phyloP scores from a whole-genome alignment of 2,797 vertebrate species.

The Discoglossus pictus region DNA sequence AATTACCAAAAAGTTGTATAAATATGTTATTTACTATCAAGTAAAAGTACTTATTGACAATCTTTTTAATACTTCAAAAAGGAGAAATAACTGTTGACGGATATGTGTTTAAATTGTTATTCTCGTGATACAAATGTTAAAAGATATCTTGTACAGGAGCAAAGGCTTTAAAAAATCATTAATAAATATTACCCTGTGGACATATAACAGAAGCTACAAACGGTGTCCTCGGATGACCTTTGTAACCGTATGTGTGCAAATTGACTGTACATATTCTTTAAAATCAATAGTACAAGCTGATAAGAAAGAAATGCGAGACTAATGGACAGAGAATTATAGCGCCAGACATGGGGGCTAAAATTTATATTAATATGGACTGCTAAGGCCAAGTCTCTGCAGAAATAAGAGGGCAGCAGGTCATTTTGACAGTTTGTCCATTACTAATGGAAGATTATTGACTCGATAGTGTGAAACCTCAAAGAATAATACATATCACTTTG shows the following conservation, averaged over 20 bases:
- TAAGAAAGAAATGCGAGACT: constrained; percentile 87
- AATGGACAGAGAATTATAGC: constrained; percentile 82
- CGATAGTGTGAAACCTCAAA: constrained; percentile 75
- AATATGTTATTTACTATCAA: too few species aligned
- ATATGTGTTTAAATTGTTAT: constrained; percentile 27
- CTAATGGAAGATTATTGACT: constrained; percentile 94
- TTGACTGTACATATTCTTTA: constrained; percentile 65
- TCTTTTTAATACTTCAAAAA: constrained; percentile 5
- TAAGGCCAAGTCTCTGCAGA: constrained; percentile 65
- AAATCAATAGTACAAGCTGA: constrained; percentile 82
- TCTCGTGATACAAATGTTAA: constrained; percentile 40
- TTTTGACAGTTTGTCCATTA: constrained; percentile 71
- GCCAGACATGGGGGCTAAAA: constrained; percentile 77
- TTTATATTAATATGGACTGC: constrained; percentile 82
- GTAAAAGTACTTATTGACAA: too few species aligned
- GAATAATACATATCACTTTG: constrained; percentile 78
- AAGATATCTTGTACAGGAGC: constrained; percentile 47
- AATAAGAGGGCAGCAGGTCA: constrained; percentile 76
- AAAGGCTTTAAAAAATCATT: constrained; percentile 52
- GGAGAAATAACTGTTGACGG: constrained; percentile 33
- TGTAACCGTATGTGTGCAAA: constrained; percentile 63
- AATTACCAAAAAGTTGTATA: too few species aligned
- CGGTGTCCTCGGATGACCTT: constrained; percentile 66
- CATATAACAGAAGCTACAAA: constrained; percentile 55
- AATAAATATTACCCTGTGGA: constrained; percentile 54